Evolutionary conservation across 2,113 vertebrate species (phyloP).

Genomic region (Bufo gargarizans): DNA sequence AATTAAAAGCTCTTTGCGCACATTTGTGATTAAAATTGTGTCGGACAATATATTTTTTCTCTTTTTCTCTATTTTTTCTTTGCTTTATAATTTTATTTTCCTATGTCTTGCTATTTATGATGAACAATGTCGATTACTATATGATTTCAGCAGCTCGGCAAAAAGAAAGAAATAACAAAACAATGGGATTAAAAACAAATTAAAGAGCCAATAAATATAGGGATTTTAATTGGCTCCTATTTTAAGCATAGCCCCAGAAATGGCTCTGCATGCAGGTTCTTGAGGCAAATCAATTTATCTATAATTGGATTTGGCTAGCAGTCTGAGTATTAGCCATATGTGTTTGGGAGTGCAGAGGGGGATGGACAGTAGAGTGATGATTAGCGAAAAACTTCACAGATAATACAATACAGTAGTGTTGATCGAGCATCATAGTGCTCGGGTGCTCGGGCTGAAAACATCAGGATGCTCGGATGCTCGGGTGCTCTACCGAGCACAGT

Average conservation of each 20-base stretch:
- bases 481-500: too few relatives aligned
- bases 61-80: not conserved
- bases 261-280: constrained; percentile 25
- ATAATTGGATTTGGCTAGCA: constrained; percentile 54
- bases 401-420: not conserved
- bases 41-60: not conserved
- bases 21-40: too few relatives aligned
- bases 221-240: constrained; percentile 45
- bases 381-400: not conserved
- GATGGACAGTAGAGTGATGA: constrained; percentile 4
- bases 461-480: too few relatives aligned
- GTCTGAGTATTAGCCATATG: constrained; percentile 23
- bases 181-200: constrained; percentile 50
- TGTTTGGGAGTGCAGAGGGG: not conserved
- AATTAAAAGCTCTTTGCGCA: too few relatives aligned
- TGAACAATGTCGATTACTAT: not conserved
- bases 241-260: constrained; percentile 43
- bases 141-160: not conserved
- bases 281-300: constrained; percentile 50
- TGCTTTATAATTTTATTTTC: not conserved
- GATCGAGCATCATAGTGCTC: too few relatives aligned
- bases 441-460: too few relatives aligned
- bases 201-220: constrained; percentile 46
- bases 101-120: too few relatives aligned
- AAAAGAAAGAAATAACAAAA: not conserved